Evolutionary conservation across 2,888 invertebrate genomes (phyloP), one percentile per base, ranked within the genome.

Genomic region (Rhorus exstirpatorius): DNA sequence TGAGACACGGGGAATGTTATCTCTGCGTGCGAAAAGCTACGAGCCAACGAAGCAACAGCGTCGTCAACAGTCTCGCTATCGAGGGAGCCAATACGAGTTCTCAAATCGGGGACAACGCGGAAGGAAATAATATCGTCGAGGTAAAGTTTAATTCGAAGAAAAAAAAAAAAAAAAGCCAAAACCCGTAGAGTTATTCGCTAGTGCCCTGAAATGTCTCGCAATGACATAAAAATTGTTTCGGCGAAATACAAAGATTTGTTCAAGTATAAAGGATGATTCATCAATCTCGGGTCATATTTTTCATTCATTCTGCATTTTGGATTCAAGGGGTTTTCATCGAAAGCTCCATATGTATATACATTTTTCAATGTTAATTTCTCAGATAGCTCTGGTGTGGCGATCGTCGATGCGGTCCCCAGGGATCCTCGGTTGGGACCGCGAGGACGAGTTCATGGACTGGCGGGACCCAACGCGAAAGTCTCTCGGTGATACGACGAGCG

Each of bases 1-100:
- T 96, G 86, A 94, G 95, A 89, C 94, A 94, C 89, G 94, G 94
- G 89, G 96, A 96, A 93, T 95, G 95, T 91, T 96, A 95, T 93
- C 93, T 96, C 87, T 95, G 95, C 93, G 94, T 96, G 87, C 93
- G 91, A 87, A 90, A 88, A 87, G 89, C 89, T 0, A 61, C 58
- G 51, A 87, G 88, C 88, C 87, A 86, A 24, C 70, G 86, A 83
- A 81, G 21, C 77, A 90, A 89, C 79, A 85, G 87, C 87, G 84
- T 84, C 86, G 83, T 81, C 86, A 78, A 53, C 70, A 74, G 68
- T 80, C 55, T 53, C 70, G 68, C 41, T 26, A 65, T 74, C 81
- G 78, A 81, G 76, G 81, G 67, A 51, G 79, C 76, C 67, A 84
- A 87, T 65, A 38, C 58, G 31, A 55, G 55, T 60, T 49, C 76